Evolutionary conservation across 2,113 vertebrate genomes (phyloP).

Genomic region (Abramis brama): DNA sequence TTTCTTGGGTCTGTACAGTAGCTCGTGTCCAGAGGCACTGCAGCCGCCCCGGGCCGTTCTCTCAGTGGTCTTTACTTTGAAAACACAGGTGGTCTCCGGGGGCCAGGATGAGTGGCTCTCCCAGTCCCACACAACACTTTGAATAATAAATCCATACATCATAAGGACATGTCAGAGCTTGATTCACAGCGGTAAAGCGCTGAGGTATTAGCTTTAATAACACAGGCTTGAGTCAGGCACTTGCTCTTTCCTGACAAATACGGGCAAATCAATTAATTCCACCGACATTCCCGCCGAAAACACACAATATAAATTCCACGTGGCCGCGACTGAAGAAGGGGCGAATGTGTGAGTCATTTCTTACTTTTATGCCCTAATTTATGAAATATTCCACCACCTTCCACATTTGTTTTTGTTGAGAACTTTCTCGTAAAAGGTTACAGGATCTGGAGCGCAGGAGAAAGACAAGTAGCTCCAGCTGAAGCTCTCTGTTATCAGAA

Average conservation of each 20-base stretch:
- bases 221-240: conserved; percentile 72
- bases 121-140: conserved; percentile 61
- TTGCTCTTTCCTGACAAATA: conserved; percentile 76
- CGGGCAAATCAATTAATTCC: conserved; percentile 76
- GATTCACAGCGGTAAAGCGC: conserved; percentile 75
- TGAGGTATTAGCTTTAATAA: conserved; percentile 80
- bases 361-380: conserved; percentile 58
- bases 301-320: conserved; percentile 66
- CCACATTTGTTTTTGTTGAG: conserved; percentile 56
- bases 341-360: conserved; percentile 54
- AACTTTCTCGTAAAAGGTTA: conserved; percentile 47
- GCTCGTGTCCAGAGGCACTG: conserved; percentile 70
- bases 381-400: conserved; percentile 47
- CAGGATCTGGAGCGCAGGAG: neutral
- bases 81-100: conserved; percentile 78
- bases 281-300: conserved; percentile 64
- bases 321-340: conserved; percentile 53
- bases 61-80: conserved; percentile 82
- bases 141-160: conserved; percentile 80
- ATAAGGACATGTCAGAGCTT: conserved; percentile 72
- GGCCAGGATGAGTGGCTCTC: conserved; percentile 65
- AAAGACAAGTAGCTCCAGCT: conserved; percentile 3
- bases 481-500: conserved; percentile 15
- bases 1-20: conserved; percentile 65
- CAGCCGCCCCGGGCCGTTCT: conserved; percentile 77